These are phyloP conservation scores for Crocidura indochinensis DNA, from an alignment of 2,797 vertebrate species.

Conservation along the genomic window DNA sequence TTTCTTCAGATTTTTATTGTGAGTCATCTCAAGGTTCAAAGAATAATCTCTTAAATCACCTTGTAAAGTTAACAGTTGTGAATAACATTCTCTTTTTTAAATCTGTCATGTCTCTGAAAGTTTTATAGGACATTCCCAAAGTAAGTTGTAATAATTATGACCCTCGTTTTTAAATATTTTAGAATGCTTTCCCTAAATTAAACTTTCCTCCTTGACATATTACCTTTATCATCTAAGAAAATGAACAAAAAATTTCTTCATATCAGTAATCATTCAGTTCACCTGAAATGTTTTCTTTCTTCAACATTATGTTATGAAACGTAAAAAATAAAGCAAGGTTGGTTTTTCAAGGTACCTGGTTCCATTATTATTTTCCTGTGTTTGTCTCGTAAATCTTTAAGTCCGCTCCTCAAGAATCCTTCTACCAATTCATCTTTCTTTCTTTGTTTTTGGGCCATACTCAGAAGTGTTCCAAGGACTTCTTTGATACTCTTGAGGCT, in stretches of 20 bases:
- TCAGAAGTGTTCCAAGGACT: background rate
- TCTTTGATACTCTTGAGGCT: background rate
- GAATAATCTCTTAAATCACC: conserved; percentile 23
- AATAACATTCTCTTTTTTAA: conserved; percentile 29
- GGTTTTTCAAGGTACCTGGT: background rate
- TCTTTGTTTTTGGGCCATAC: too few relatives aligned
- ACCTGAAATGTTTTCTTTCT: conserved; percentile 17
- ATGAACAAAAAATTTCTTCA: background rate
- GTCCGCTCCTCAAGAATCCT: conserved; percentile 13
- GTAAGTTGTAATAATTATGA: background rate
- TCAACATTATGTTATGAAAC: background rate
- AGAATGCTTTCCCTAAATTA: conserved; percentile 2
- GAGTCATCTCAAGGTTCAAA: conserved; percentile 45
- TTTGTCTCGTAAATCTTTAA: conserved; percentile 39
- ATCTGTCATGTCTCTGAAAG: background rate
- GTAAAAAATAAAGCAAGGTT: background rate
- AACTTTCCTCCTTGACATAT: background rate
- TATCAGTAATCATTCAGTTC: background rate
- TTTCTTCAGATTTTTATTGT: conserved; percentile 4
- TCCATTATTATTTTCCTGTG: background rate
- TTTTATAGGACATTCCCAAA: conserved; percentile 3
- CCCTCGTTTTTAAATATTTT: conserved; percentile 28
- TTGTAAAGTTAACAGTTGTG: background rate
- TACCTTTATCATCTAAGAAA: conserved; percentile 39
- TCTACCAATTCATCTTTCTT: background rate